A percentile compares a stretch with the other conserved stretches of the same genome.
These are phyloP conservation scores for Bombus pyrosoma DNA, from an alignment of 1,140 invertebrate species.

Conservation along the genomic window DNA sequence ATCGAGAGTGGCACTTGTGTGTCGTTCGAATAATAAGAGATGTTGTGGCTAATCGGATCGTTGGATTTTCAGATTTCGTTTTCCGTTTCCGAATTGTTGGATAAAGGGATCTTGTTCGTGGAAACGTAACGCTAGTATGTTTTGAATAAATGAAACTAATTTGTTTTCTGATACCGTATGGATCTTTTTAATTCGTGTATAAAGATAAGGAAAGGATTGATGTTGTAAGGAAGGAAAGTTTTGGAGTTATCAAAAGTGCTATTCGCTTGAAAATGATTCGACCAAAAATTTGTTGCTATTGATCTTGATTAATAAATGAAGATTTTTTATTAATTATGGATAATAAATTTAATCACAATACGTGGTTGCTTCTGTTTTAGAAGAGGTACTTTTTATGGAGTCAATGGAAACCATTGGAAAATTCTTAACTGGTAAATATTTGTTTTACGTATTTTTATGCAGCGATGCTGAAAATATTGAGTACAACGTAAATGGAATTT, in stretches of 20 bases:
- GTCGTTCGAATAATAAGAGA: not conserved
- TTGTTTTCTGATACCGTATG: not conserved
- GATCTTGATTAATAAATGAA: not conserved
- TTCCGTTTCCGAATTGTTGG: not conserved
- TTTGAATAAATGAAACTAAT: not conserved
- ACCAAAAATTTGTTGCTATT: not conserved
- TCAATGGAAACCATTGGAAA: too few species aligned
- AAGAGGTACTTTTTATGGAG: not conserved
- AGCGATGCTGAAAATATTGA: not conserved
- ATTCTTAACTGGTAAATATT: not conserved
- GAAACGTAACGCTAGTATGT: constrained; percentile 2
- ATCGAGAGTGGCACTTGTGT: not conserved
- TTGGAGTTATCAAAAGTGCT: not conserved
- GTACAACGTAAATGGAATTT: not conserved
- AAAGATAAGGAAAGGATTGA: not conserved
- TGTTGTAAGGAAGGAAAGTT: not conserved
- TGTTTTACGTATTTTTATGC: not conserved
- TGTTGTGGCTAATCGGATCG: not conserved
- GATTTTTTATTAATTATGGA: not conserved
- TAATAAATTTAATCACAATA: not conserved
- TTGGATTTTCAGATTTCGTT: not conserved
- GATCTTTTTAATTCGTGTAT: not conserved
- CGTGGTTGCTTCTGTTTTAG: not conserved
- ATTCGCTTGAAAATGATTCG: not conserved
- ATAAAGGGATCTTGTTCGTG: not conserved